Conservation (phyloP, 2,113 vertebrate species). For the Bothrops jararaca region DNA sequence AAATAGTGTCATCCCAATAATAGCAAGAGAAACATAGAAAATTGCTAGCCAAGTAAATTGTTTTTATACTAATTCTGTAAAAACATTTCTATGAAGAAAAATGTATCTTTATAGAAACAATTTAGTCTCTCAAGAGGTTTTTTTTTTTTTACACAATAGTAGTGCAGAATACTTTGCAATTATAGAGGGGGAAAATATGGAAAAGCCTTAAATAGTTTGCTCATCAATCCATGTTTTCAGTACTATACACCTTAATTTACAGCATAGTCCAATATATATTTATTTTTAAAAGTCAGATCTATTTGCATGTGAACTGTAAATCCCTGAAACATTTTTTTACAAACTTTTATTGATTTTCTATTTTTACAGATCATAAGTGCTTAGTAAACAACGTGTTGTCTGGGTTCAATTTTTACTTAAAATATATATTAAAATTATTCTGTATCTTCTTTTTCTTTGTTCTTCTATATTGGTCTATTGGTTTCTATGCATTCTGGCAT, state of each 20-base stretch:
- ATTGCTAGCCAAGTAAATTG: constrained; percentile 26
- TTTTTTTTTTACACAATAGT: background rate
- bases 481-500: no score
- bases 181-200: background rate
- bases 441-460: no score
- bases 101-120: constrained; percentile 13
- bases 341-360: no score
- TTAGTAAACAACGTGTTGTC: no score
- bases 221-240: background rate
- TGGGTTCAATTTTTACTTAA: no score
- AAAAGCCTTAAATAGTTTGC: background rate
- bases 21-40: constrained; percentile 19
- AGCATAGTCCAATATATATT: background rate
- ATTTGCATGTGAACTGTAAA: background rate
- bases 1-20: constrained; percentile 20
- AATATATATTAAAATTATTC: no score
- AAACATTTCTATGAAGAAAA: constrained; percentile 13
- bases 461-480: no score
- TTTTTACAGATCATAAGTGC: no score
- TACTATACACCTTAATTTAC: background rate
- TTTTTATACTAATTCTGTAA: constrained; percentile 2
- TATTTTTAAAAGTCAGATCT: background rate
- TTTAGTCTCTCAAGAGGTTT: constrained; percentile 1
- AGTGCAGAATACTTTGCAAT: constrained; percentile 21
- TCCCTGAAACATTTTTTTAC: background rate